Evolutionary conservation across 2,113 vertebrate species (phyloP), one percentile per base, ranked within the genome.

Genomic region (Elachura formosa): DNA sequence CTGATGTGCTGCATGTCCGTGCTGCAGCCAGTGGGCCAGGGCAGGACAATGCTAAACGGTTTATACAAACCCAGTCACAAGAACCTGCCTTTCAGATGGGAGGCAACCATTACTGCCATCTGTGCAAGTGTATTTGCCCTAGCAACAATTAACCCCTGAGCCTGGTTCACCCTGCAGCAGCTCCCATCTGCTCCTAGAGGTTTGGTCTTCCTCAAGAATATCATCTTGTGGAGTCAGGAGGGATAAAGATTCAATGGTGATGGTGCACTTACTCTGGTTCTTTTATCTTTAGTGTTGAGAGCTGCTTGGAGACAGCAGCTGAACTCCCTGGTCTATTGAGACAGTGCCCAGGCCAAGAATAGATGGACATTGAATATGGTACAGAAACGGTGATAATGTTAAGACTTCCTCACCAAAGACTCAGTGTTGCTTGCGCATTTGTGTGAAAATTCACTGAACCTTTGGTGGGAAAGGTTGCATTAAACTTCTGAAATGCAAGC

Each of bases 261-360:
- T 4, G 11, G 61, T 7, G 5, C 5, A 11, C 16, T 77, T 81
- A 31, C 34, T 45, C 22, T 67, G 4, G 3, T 40, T 86, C 17
- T 12, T 12, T 78, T 46, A 15, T 45, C 6, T 23, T n/a, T 31
- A 43, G 13, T 4, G 1, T 5, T 41, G 10, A 55, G 36, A 55
- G 17, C 6, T 5, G 0, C 20, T 46, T 3, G 14, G 34, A 67
- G 11, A 13, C 4, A 11, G 25, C 48, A 76, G 10, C 7, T 73
- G 40, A 11, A 12, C 7, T 76, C 3, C 9, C 18, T 46, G 34
- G 12, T 41, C 29, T 85, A 1, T 8, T 34, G 0, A 76, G 49
- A 34, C 2, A 34, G 49, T 61, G 15, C 5, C 31, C 13, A 41
- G 40, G 15, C 7, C 14, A 63, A 73, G n/a, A 43, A 4, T 41